phyloP scores from a whole-genome alignment of 2,888 invertebrate genomes.

The Eupithecia inturbata region DNA sequence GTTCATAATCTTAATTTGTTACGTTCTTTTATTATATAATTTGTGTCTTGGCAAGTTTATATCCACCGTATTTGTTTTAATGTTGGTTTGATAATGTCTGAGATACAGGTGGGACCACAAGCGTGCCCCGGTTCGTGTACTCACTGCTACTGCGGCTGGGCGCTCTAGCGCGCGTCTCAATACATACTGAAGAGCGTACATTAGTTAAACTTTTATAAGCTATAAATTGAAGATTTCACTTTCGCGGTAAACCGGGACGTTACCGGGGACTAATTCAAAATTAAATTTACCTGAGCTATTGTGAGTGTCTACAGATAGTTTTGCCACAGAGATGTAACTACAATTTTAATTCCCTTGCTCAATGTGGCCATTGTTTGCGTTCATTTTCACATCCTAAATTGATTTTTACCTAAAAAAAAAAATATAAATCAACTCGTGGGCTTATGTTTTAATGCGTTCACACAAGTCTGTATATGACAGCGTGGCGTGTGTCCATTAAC shows the following conservation, averaged over 20 bases:
- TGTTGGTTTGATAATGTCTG: too few species aligned
- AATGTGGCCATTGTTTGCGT: background rate
- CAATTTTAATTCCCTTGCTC: background rate
- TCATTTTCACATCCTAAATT: background rate
- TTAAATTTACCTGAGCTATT: background rate
- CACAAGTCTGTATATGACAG: constrained; percentile 26
- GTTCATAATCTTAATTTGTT: too few species aligned
- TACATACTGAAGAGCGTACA: background rate
- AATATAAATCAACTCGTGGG: background rate
- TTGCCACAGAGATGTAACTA: background rate
- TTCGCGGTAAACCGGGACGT: background rate
- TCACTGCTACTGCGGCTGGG: too few species aligned
- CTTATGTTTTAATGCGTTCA: background rate
- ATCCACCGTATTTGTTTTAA: too few species aligned
- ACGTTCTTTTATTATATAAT: too few species aligned
- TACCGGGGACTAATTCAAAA: background rate
- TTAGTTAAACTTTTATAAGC: background rate
- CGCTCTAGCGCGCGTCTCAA: too few species aligned
- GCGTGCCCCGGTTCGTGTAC: too few species aligned
- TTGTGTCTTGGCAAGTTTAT: too few species aligned
- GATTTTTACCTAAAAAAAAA: background rate
- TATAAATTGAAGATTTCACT: constrained; percentile 1
- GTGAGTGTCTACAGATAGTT: background rate
- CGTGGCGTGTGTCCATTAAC: constrained; percentile 33
- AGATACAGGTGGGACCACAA: too few species aligned